phyloP scores from a whole-genome alignment of 2,113 vertebrate species.

The Oryzias curvinotus region DNA sequence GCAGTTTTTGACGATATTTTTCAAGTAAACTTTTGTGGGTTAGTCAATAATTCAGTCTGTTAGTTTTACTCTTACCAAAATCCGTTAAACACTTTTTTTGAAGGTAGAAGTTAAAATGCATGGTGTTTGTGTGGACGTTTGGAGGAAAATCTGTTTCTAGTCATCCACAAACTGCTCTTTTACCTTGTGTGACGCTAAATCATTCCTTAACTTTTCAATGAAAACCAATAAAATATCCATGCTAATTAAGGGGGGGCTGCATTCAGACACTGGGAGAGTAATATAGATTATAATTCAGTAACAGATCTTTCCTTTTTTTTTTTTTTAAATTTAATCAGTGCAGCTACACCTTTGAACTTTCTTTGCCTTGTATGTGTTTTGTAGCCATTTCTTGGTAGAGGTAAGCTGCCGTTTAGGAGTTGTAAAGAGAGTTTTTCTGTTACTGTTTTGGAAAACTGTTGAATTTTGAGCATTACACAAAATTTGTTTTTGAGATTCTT shows the following conservation, averaged over 20 bases:
- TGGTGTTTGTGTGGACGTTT: neutral
- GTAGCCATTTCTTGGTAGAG: constrained; percentile 63
- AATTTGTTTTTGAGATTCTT: constrained; percentile 33
- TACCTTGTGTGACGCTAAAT: constrained; percentile 29
- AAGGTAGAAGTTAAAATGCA: constrained; percentile 8
- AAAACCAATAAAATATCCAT: constrained; percentile 18
- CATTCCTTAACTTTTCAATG: constrained; percentile 57
- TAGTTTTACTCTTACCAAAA: neutral
- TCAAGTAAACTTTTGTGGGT: too few species aligned
- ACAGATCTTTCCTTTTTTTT: too few species aligned
- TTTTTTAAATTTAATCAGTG: constrained; percentile 6
- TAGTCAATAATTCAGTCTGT: too few species aligned
- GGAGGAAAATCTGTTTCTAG: neutral
- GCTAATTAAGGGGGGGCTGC: constrained; percentile 21
- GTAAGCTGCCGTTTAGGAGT: constrained; percentile 19
- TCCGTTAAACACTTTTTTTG: constrained; percentile 3
- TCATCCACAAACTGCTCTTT: constrained; percentile 11
- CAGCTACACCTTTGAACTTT: constrained; percentile 37
- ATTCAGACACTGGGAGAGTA: constrained; percentile 3
- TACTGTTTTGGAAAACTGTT: constrained; percentile 57
- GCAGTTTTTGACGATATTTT: neutral
- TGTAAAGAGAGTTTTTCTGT: constrained; percentile 41
- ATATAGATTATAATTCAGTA: too few species aligned
- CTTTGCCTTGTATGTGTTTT: constrained; percentile 25
- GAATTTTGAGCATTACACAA: constrained; percentile 40